These are phyloP conservation scores for Rhinophrynus dorsalis DNA, from an alignment of 2,797 vertebrate genomes.

Conservation along the genomic window DNA sequence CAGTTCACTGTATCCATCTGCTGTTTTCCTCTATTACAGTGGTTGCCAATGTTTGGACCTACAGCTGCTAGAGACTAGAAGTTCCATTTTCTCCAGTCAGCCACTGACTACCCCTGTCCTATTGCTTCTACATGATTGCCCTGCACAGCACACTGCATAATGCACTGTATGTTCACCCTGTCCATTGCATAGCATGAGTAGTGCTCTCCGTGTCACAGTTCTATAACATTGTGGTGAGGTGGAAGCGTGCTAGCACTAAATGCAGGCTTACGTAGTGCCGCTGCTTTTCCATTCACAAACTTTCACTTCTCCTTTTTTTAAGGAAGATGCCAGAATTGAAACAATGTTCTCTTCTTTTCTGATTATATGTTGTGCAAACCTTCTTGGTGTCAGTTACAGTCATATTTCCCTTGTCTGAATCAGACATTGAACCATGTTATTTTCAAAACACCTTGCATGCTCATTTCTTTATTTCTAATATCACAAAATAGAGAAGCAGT, in stretches of 20 bases:
- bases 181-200: no score
- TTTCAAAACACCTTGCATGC: background rate
- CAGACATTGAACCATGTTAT: background rate
- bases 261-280: background rate
- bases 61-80: no score
- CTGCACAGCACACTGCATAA: background rate
- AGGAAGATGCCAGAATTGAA: background rate
- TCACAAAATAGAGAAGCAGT: background rate
- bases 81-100: no score
- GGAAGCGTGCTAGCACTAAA: background rate
- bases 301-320: conserved; percentile 25
- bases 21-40: no score
- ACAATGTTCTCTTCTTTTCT: background rate
- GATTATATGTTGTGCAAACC: background rate
- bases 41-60: no score
- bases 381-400: background rate
- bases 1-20: no score
- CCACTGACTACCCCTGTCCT: no score
- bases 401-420: background rate
- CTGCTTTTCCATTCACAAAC: conserved; percentile 2
- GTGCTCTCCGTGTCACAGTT: background rate
- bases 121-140: no score
- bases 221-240: background rate
- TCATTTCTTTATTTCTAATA: background rate
- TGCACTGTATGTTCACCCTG: background rate